phyloP scores from a whole-genome alignment of 2,797 vertebrate genomes.

The Catostomus latipinnis region DNA sequence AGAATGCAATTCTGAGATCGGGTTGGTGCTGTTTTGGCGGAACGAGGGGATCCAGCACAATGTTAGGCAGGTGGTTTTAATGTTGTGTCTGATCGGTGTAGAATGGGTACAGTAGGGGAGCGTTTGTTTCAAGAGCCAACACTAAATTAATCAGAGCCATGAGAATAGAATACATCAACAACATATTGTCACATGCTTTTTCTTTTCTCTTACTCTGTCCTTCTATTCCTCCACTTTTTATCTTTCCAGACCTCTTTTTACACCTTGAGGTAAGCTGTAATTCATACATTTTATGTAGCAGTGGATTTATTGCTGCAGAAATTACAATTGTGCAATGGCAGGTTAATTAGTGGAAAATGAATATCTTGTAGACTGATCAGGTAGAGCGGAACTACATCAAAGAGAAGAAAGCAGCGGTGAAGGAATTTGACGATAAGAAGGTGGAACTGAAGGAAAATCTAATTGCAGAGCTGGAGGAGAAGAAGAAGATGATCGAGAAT shows the following conservation, averaged over 20 bases:
- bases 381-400: slow-evolving; percentile 98
- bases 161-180: background rate
- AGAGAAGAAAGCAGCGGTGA: slow-evolving; percentile 97
- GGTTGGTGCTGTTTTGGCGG: no score
- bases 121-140: no score
- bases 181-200: background rate
- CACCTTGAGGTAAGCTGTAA: slow-evolving; percentile 91
- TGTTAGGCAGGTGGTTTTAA: no score
- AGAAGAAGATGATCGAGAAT: slow-evolving; percentile 99
- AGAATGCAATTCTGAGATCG: no score
- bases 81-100: no score
- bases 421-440: slow-evolving; percentile 99
- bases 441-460: slow-evolving; percentile 97
- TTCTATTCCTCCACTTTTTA: slow-evolving; percentile 43
- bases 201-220: slow-evolving; percentile 18
- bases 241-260: slow-evolving; percentile 90
- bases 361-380: slow-evolving; percentile 87
- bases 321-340: background rate
- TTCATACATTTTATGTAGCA: background rate
- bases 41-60: no score
- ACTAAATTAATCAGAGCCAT: no score
- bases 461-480: slow-evolving; percentile 96
- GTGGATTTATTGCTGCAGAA: background rate
- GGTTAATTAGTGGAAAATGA: slow-evolving; percentile 13
- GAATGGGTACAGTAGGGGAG: no score